Percentiles rank a stretch among this genome's conserved stretches.
phyloP scores from a whole-genome alignment of 2,797 vertebrate species.

The Chiroxiphia lanceolata region DNA sequence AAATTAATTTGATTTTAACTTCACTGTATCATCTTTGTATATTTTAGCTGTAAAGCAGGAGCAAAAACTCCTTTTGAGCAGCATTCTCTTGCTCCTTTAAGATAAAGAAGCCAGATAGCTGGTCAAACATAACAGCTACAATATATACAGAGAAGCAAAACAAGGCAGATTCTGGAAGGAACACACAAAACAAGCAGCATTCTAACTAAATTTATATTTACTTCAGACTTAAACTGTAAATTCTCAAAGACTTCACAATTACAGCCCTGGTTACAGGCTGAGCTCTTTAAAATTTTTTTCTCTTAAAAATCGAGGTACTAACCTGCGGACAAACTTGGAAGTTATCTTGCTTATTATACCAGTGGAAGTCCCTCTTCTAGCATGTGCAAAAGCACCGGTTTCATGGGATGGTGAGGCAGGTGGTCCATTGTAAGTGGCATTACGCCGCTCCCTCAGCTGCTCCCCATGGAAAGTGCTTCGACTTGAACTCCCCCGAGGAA shows the following conservation, averaged over 20 bases:
- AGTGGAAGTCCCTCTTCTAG: slow-evolving; percentile 90
- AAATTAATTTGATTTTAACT: neutral
- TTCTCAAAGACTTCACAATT: neutral
- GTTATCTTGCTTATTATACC: slow-evolving; percentile 98
- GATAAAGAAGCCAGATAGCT: neutral
- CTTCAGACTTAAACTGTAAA: neutral
- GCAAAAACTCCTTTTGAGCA: neutral
- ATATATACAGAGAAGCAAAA: neutral
- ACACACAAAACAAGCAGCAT: neutral
- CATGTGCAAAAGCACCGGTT: slow-evolving; percentile 88
- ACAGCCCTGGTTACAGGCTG: neutral
- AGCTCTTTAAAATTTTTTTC: neutral
- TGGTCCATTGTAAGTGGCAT: slow-evolving; percentile 94
- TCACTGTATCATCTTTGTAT: neutral
- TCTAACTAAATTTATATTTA: neutral
- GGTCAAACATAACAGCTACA: neutral
- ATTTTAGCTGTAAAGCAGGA: neutral
- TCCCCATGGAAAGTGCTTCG: slow-evolving; percentile 97
- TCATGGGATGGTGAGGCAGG: slow-evolving; percentile 96
- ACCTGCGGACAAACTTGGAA: slow-evolving; percentile 98
- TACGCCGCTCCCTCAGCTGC: slow-evolving; percentile 94
- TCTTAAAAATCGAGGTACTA: slow-evolving; percentile 57
- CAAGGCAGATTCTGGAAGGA: neutral
- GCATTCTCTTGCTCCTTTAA: neutral
- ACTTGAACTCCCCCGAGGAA: slow-evolving; percentile 95